Base-by-base conservation (phyloP, 2,888 invertebrate genomes). In the Sminthurinus aureus region DNA sequence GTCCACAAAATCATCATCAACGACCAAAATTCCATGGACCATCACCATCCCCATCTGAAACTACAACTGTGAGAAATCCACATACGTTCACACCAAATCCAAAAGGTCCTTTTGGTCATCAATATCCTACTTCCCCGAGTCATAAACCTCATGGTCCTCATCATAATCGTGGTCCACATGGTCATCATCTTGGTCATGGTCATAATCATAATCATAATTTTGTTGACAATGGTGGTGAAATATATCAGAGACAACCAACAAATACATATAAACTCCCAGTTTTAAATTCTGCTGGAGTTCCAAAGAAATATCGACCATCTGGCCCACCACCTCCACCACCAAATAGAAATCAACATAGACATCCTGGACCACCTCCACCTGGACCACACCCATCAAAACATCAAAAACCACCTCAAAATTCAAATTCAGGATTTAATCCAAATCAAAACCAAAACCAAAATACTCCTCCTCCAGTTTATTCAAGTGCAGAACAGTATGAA, bases 401-500 rank as follows among this genome's bases (percentile, higher is more conserved):
- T n/a, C 76, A 38, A 24, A 38, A 76, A 12, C 13, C n/a, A 76
- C 18, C 75, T 12, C 22, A 11, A 20, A 24, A 18, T 26, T 38
- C 26, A 75, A 20, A 38, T 15, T 9, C 13, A 77, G 67, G 38
- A 24, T 38, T 20, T 64, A 73, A 20, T 22, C n/a, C n/a, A n/a
- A n/a, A n/a, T n/a, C n/a, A n/a, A 38, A 58, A 58, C 6, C 9
- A 0, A 26, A 38, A 52, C 8, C 0, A 24, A 15, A 13, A 71
- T 24, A 13, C 50, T 50, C 22, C 67, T 51, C 81, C 38, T 24
- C 24, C 79, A 8, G 52, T 79, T 13, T 81, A 69, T 22, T 26
- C 67, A 0, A 82, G 84, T 51, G 75, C 82, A 26, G 84, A 83
- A 24, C 86, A 88, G 71, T 88, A 86, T 83, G 88, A 88, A 51